Evolutionary conservation across 2,888 invertebrate genomes (phyloP), one percentile per base, ranked within the genome.

Genomic region (Cinara cedri): DNA sequence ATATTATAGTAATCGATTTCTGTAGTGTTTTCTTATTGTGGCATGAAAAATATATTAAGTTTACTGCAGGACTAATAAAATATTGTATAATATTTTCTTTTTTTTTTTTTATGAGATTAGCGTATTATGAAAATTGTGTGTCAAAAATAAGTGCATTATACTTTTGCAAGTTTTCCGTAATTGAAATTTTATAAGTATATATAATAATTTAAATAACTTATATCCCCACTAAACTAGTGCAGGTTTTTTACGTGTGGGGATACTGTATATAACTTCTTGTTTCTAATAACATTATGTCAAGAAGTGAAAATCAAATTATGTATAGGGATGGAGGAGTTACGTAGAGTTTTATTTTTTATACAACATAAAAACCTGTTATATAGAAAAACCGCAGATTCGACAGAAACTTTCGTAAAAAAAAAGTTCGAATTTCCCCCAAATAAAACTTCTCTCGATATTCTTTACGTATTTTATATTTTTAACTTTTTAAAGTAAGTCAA

Each of bases 361-460:
- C 55, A 44, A 71, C 21, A 42, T 24, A 55, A 55, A 71, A 55
- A 44, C 44, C 44, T 55, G 55, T 55, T 55, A 55, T 34, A 34
- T 3, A 71, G 13, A 55, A 68, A n/a, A 70, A 54, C 42, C 55
- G 21, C 42, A 70, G 54, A 70, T 55, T 42, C 55, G 16, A 55
- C 55, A 71, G 34, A 55, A 55, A 71, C 44, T 42, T 55, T 42
- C 10, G 10, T 4, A 21, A 8, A 55, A 19, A 19, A 26, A 14
- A 55, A 34, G 49, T n/a, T 6, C 34, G 34, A 34, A 19, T 34
- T 0, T 21, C 34, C 9, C 24, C 14, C n/a, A n/a, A 46, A 26
- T 24, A 26, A 19, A 72, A 60, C 44, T 72, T 60, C 16, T 60
- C 16, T 60, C 46, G 13, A 34, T 60, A 57, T 21, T 55, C 16